A percentile compares a stretch with the other conserved stretches of the same genome.
Evolutionary conservation across 2,888 invertebrate genomes (phyloP).

Genomic region (Bruchidius siliquastri): DNA sequence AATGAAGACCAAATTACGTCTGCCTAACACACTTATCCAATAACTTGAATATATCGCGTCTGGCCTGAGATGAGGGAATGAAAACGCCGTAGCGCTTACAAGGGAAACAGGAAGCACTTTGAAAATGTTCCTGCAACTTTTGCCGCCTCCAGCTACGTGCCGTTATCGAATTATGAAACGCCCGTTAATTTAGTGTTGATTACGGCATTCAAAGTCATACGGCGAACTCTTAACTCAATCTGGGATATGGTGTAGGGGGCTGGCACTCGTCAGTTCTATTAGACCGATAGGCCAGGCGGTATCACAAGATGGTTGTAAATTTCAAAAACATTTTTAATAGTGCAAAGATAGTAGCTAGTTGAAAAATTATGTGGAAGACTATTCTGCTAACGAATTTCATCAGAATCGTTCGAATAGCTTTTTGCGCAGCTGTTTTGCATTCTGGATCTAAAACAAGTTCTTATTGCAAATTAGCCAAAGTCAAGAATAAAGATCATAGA

Average conservation of each 20-base stretch:
- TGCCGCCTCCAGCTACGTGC: constrained; percentile 15
- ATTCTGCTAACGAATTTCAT: too few species aligned
- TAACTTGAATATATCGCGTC: background rate
- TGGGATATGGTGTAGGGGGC: constrained; percentile 11
- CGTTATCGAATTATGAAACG: constrained; percentile 40
- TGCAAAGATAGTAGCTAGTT: too few species aligned
- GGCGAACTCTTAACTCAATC: constrained; percentile 41
- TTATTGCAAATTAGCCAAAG: too few species aligned
- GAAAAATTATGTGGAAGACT: too few species aligned
- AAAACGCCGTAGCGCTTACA: background rate
- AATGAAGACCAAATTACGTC: background rate
- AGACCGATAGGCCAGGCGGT: too few species aligned
- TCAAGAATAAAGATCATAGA: too few species aligned
- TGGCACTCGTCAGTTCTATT: background rate
- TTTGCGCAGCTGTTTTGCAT: too few species aligned
- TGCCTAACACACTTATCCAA: background rate
- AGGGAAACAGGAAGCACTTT: background rate
- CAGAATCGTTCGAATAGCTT: too few species aligned
- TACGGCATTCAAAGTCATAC: constrained; percentile 40
- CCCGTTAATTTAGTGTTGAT: constrained; percentile 41
- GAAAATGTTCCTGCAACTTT: background rate
- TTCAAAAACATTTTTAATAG: too few species aligned
- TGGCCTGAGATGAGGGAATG: background rate
- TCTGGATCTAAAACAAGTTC: too few species aligned
- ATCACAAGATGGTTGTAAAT: too few species aligned